Base-by-base conservation (phyloP, 1,140 invertebrate species). In the Zaprionus davidi region DNA sequence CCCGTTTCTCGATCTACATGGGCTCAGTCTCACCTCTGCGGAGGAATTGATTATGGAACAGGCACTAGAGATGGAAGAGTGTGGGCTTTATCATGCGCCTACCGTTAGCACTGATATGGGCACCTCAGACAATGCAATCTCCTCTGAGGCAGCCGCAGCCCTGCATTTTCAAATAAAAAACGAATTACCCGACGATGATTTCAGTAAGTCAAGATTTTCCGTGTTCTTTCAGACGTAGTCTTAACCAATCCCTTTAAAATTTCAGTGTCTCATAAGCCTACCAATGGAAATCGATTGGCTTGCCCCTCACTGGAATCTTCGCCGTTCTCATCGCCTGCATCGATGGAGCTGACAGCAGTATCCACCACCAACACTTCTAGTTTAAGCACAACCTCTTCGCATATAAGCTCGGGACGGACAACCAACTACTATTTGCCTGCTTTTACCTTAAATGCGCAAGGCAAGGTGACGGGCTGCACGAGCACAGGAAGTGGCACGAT, bases 21-120 rank as follows among this genome's bases (percentile, higher is more conserved):
- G 83, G 0, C 63, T 92, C 3, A 92, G 91, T 41, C 63, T 92
- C n/a, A 92, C 91, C 0, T 92, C 91, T 3, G 91, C 91, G n/a
- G 91, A 92, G 59, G 91, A 92, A 31, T 51, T 92, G 20, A 92
- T 92, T 7, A 92, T 92, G 91, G 91, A 92, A 51, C 91, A 92
- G 51, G 91, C 91, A 2, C 67, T 92, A 4, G 91, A 92, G 72
- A 91, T 92, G 91, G 91, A 92, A 44, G 91, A 92, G 55, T 90
- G 86, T 51, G 91, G 91, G 5, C 75, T 91, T 5, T 91, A 90
- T 56, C 85, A 87, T 58, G 64, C 82, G 0, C 78, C 87, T 1
- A 65, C 57, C 4, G 63, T 28, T 1, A 87, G 13, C 24, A 76
- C 76, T 1, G 84, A 85, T 7, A 76, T 88, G 56, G 91, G 85